phyloP scores from a whole-genome alignment of 2,888 invertebrate species.

The Coremacera marginata region DNA sequence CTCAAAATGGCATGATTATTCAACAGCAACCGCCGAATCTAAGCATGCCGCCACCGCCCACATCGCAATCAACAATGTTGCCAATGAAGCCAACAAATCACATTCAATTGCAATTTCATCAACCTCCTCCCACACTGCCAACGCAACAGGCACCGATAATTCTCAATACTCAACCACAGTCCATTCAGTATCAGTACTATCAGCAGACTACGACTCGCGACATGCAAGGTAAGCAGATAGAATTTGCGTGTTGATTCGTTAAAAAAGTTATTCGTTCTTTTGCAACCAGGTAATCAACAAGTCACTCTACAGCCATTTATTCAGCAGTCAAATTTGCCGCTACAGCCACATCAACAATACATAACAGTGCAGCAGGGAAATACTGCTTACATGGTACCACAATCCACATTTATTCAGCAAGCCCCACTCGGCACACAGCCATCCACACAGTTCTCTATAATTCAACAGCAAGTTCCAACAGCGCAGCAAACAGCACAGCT shows the following conservation, averaged over 20 bases:
- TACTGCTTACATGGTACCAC: constrained; percentile 55
- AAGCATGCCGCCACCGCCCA: constrained; percentile 8
- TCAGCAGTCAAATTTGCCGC: constrained; percentile 47
- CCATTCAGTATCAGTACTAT: constrained; percentile 48
- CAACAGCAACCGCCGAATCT: constrained; percentile 14
- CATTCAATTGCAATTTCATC: constrained; percentile 24
- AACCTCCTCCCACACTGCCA: background rate
- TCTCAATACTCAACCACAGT: constrained; percentile 47
- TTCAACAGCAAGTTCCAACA: constrained; percentile 48
- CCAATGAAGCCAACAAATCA: constrained; percentile 16
- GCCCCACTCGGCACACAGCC: constrained; percentile 38
- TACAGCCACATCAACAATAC: constrained; percentile 50
- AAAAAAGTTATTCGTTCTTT: background rate
- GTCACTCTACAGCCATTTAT: constrained; percentile 40
- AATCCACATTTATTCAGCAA: constrained; percentile 53
- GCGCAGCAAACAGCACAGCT: constrained; percentile 36
- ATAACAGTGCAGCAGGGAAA: constrained; percentile 53
- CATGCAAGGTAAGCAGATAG: constrained; percentile 39
- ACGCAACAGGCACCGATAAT: constrained; percentile 41
- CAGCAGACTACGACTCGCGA: constrained; percentile 47
- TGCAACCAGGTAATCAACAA: constrained; percentile 41
- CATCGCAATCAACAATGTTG: background rate
- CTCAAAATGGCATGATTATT: constrained; percentile 23
- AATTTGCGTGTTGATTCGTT: constrained; percentile 18
- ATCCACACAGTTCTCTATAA: constrained; percentile 46